Percentiles rank a stretch among this genome's conserved stretches.
phyloP scores from a whole-genome alignment of 2,113 vertebrate species.

The Galemys pyrenaicus region DNA sequence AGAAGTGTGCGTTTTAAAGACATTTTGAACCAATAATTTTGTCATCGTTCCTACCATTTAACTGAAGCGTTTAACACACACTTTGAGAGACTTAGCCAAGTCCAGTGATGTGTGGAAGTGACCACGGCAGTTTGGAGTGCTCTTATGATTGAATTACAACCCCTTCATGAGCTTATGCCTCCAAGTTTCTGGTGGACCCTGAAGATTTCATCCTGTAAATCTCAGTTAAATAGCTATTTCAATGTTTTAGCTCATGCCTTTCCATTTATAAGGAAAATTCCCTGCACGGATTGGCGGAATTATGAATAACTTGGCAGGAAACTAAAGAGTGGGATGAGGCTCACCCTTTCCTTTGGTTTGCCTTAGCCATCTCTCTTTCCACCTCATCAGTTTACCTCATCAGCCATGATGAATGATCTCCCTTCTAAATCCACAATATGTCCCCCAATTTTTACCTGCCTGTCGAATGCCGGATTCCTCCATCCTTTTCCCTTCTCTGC shows the following conservation, averaged over 20 bases:
- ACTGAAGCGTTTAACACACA: slow-evolving; percentile 26
- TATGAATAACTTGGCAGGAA: slow-evolving; percentile 32
- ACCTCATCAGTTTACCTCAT: not conserved
- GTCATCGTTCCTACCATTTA: slow-evolving; percentile 25
- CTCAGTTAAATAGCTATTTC: not conserved
- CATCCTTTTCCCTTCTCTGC: not conserved
- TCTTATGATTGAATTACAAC: not conserved
- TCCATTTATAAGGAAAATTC: slow-evolving; percentile 28
- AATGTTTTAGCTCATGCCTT: not conserved
- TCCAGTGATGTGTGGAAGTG: not conserved
- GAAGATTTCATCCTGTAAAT: slow-evolving; percentile 18
- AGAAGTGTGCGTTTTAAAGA: not conserved
- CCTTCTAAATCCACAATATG: not conserved
- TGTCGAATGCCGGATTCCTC: not conserved
- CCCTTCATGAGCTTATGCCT: not conserved
- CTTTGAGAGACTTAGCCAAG: slow-evolving; percentile 15
- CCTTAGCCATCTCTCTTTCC: not conserved
- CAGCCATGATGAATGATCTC: slow-evolving; percentile 39
- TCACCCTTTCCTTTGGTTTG: not conserved
- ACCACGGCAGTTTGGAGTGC: not conserved
- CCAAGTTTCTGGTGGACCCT: slow-evolving; percentile 7
- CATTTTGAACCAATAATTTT: slow-evolving; percentile 17
- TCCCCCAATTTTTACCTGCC: not conserved
- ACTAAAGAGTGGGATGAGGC: not conserved
- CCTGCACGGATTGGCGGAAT: not conserved